Evolutionary conservation across 2,797 vertebrate species (phyloP).

Genomic region (Scolopax bukidnonensis): DNA sequence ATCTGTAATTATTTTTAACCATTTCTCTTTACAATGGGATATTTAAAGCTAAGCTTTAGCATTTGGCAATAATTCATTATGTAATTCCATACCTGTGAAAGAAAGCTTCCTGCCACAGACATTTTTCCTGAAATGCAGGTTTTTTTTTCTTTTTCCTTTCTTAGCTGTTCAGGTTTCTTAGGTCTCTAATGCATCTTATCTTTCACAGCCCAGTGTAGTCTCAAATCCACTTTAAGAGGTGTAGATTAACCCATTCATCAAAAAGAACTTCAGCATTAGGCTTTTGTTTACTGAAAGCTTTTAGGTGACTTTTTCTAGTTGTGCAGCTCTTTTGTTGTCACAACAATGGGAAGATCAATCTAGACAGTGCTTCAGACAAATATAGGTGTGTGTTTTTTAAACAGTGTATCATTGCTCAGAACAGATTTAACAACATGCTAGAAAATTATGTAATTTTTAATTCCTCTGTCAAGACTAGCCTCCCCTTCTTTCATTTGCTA

Average conservation of each 20-base stretch:
- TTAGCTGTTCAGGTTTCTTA: neutral
- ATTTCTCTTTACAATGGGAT: neutral
- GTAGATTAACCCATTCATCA: slow-evolving; percentile 23
- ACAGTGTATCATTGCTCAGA: neutral
- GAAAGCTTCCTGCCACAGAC: neutral
- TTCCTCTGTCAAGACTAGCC: neutral
- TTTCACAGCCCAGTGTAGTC: neutral
- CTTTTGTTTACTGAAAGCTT: slow-evolving; percentile 47
- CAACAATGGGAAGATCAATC: neutral
- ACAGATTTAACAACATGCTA: neutral
- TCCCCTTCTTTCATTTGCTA: neutral
- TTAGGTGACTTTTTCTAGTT: neutral
- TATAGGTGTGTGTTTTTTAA: neutral
- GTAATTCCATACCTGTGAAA: neutral
- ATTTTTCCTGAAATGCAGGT: neutral
- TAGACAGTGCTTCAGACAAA: neutral
- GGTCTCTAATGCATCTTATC: neutral
- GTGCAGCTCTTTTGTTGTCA: slow-evolving; percentile 11
- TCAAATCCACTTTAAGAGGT: slow-evolving; percentile 22
- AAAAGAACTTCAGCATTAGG: slow-evolving; percentile 14
- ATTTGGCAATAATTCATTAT: neutral
- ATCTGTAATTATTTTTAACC: neutral
- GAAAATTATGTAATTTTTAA: neutral
- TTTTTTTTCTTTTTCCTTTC: neutral
- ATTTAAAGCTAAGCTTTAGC: neutral